Evolutionary conservation across 2,113 vertebrate genomes (phyloP).

Genomic region (Zapornia atra): DNA sequence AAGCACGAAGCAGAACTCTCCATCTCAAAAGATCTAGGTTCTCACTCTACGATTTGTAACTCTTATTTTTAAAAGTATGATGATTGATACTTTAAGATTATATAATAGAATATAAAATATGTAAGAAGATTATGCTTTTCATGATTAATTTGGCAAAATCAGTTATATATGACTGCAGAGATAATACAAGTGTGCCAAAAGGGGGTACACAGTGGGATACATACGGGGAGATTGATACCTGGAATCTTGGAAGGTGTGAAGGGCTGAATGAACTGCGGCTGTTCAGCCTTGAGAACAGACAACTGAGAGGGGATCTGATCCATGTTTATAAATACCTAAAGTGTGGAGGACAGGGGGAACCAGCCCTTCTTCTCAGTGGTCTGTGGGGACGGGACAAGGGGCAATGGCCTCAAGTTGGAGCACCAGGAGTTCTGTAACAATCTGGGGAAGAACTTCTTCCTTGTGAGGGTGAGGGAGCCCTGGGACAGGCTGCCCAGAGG

Average conservation of each 20-base stretch:
- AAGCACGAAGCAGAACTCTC: background rate
- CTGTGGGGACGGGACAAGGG: too few species aligned
- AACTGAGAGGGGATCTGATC: too few species aligned
- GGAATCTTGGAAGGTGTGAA: background rate
- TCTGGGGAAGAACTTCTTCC: too few species aligned
- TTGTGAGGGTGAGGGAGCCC: too few species aligned
- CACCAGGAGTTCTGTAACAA: too few species aligned
- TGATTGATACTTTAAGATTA: background rate
- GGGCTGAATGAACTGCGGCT: background rate
- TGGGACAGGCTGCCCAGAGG: too few species aligned
- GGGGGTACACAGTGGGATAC: background rate
- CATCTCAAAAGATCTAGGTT: background rate
- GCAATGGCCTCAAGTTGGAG: too few species aligned
- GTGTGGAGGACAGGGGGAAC: too few species aligned
- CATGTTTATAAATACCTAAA: too few species aligned
- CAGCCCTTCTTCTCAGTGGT: too few species aligned
- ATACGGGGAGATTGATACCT: background rate
- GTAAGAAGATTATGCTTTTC: background rate
- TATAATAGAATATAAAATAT: background rate
- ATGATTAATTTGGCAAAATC: slow-evolving; percentile 26
- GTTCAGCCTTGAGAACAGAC: too few species aligned
- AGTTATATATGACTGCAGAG: background rate
- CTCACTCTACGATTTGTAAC: background rate
- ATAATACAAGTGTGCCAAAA: background rate
- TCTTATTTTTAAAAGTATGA: background rate